Percentiles rank a stretch among this genome's conserved stretches.
phyloP scores from a whole-genome alignment of 1,140 invertebrate species.

The Apis dorsata region DNA sequence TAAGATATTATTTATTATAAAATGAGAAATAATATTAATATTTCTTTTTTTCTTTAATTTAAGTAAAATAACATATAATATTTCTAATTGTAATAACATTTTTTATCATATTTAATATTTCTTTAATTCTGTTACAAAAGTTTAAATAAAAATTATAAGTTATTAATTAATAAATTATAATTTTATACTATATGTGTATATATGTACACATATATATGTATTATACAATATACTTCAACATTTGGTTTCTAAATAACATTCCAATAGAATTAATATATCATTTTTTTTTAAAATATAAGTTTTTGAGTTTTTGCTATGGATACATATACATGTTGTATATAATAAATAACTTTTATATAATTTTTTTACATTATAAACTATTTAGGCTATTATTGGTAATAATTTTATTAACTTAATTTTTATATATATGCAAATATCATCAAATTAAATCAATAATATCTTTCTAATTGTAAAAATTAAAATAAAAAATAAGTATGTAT shows the following conservation, averaged over 20 bases:
- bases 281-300: conserved; percentile 29
- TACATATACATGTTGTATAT: conserved; percentile 6
- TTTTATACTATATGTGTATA: neutral
- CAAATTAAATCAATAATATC: neutral
- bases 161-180: conserved; percentile 12
- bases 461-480: too few relatives aligned
- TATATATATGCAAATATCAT: conserved; percentile 8
- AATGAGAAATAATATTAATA: neutral
- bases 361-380: conserved; percentile 20
- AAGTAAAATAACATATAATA: conserved; percentile 8
- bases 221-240: conserved; percentile 24
- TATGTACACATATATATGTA: neutral
- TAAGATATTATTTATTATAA: conserved; percentile 21
- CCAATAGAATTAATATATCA: conserved; percentile 7
- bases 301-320: neutral
- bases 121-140: neutral
- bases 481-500: neutral
- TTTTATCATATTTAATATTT: conserved; percentile 21
- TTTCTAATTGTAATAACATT: neutral
- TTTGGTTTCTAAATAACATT: conserved; percentile 42
- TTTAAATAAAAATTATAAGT: conserved; percentile 7
- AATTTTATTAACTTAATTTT: conserved; percentile 21
- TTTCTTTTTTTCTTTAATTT: neutral
- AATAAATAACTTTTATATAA: conserved; percentile 43
- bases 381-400: conserved; percentile 39